phyloP scores from a whole-genome alignment of 1,140 invertebrate genomes.

The Mylabris phalerata region DNA sequence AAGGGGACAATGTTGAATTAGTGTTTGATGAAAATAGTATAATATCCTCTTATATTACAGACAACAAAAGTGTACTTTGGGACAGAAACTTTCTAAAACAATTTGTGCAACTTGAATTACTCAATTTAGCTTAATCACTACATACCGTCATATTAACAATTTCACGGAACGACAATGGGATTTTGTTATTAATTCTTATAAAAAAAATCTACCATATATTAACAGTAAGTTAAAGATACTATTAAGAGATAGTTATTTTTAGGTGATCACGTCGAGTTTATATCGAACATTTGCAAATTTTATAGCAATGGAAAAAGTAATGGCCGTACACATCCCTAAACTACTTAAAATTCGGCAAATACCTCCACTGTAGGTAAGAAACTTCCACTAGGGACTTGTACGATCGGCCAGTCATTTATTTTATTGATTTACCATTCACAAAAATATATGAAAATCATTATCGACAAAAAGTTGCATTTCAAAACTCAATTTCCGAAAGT shows the following conservation, averaged over 20 bases:
- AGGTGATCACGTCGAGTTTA: slow-evolving; percentile 20
- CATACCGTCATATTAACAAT: neutral
- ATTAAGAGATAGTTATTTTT: slow-evolving; percentile 2
- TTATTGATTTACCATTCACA: slow-evolving; percentile 1
- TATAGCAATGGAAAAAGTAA: slow-evolving; percentile 22
- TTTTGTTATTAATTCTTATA: too few relatives aligned
- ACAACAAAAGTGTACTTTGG: slow-evolving; percentile 7
- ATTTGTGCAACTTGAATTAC: slow-evolving; percentile 16
- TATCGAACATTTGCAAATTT: slow-evolving; percentile 25
- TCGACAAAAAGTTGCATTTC: too few relatives aligned
- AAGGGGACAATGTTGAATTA: slow-evolving; percentile 1
- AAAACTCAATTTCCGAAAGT: too few relatives aligned
- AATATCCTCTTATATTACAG: neutral
- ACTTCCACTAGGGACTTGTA: slow-evolving; percentile 2
- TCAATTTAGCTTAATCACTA: slow-evolving; percentile 14
- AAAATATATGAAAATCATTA: too few relatives aligned
- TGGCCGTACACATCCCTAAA: slow-evolving; percentile 14
- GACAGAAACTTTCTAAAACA: slow-evolving; percentile 12
- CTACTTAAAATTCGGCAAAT: slow-evolving; percentile 17
- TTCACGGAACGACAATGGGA: too few relatives aligned
- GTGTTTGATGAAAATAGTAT: too few relatives aligned
- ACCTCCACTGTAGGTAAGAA: slow-evolving; percentile 3
- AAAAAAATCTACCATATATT: neutral
- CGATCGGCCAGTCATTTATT: slow-evolving; percentile 1
- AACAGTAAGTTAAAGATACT: slow-evolving; percentile 1